Base-by-base conservation (phyloP, 2,113 vertebrate species). In the Neogobius melanostomus region DNA sequence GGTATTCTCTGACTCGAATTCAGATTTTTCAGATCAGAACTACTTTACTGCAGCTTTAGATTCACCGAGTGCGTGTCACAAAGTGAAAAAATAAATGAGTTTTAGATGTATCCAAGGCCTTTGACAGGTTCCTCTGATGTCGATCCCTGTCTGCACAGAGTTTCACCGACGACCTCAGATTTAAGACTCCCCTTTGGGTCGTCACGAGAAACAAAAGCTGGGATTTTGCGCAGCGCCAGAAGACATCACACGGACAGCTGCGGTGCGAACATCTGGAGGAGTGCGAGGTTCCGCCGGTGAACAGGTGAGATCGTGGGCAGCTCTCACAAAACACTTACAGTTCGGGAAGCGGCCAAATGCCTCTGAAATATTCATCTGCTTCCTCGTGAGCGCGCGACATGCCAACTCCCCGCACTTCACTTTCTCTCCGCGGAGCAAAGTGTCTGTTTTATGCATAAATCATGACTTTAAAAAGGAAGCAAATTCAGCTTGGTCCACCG, bases 231-330 rank as follows among this genome's bases (percentile, higher is more conserved):
- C 1, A 12, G 8, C 11, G 21, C 16, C 7, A 28, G 28, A 36
- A 36, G 1, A n/a, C 45, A 11, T 44, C 21, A 53, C 16, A 43
- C n/a, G 67, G 36, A 53, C 57, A 47, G 53, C 52, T n/a, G 52
- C 28, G 51, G 11, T 4, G 12, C 21, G 65, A 72, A 64, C 69
- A 76, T 72, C 72, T 73, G 62, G 69, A 64, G 50, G 2, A 14
- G 57, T 61, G 62, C 63, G 65, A 64, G 28, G 66, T 21, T 52
- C 49, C 6, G 7, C 44, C 43, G 45, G 11, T 63, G 64, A 72
- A 65, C 53, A 50, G 44, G 11, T 74, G 59, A 48, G 14, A 44
- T 11, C 15, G 50, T 47, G 60, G 52, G 7, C 64, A 59, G 57
- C 17, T 45, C 8, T 14, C 44, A 28, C 15, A 21, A 11, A 53